Evolutionary conservation across 37 sponge, comb jelly and placozoan species (phyloP), one percentile per base, ranked within the genome.

Genomic region (Aplysina aerophoba): DNA sequence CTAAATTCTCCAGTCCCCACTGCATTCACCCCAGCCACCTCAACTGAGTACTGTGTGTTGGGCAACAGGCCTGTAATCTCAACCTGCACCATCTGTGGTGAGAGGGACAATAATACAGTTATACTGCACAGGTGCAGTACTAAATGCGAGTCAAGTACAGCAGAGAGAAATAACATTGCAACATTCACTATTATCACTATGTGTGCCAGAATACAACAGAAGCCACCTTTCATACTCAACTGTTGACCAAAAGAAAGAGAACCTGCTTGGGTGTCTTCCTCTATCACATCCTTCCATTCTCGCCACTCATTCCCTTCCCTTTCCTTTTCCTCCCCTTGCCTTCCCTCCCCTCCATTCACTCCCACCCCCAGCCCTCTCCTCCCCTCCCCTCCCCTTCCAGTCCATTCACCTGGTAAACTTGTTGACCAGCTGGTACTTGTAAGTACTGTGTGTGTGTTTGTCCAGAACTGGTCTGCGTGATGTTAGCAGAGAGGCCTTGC

Each of bases 111-210:
- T 3, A 44, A 3, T 11, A 44, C 6, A 44, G 8, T 68, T 25
- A 68, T 28, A n/a, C 73, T 72, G 0, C 72, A 91, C 89, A 50
- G 92, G 84, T 19, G 54, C 63, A 25, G 88, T 65, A 34, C 36
- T 87, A 63, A 44, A 44, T 3, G 50, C 3, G 50, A 44, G 50
- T 3, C 50, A 44, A 8, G 50, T 44, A 44, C n/a, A 44, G 50
- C 50, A 44, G 50, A 44, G 50, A 3, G n/a, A n/a, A n/a, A n/a
- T n/a, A n/a, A n/a, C n/a, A n/a, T n/a, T n/a, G n/a, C n/a, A n/a
- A n/a, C n/a, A n/a, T n/a, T n/a, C n/a, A n/a, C n/a, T n/a, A n/a
- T n/a, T n/a, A n/a, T 44, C 50, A 44, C 8, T 44, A 44, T 44
- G 3, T 8, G 50, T 11, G 8, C 3, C 50, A 44, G 50, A 8